Conservation (phyloP, 1,140 invertebrate genomes). For the Rhopalosiphum padi region DNA sequence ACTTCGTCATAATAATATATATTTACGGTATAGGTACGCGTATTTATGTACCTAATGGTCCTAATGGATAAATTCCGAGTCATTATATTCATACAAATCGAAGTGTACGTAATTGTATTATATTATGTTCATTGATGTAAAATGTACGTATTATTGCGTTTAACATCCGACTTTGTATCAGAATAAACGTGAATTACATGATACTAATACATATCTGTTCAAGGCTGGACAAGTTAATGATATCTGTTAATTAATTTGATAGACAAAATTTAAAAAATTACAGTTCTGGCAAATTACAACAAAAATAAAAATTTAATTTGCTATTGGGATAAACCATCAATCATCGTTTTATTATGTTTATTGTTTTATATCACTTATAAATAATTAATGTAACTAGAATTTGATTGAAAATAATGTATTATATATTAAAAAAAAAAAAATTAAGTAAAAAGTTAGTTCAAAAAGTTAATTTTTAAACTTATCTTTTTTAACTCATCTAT, state of each 20-base stretch:
- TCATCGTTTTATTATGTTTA: background rate
- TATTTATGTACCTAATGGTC: background rate
- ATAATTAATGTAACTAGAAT: background rate
- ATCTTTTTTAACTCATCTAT: background rate
- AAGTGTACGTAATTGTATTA: background rate
- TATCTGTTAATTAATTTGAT: background rate
- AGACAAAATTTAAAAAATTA: background rate
- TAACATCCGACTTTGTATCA: background rate
- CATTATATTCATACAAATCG: background rate
- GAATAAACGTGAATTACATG: background rate
- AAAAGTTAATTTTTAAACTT: background rate
- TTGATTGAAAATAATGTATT: background rate
- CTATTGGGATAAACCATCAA: too few species aligned
- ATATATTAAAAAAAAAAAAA: background rate
- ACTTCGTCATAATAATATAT: background rate
- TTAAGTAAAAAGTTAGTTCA: background rate
- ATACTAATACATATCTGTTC: background rate
- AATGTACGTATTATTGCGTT: background rate
- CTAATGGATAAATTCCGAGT: background rate
- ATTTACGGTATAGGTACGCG: background rate
- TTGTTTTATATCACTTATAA: background rate
- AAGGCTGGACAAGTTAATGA: background rate
- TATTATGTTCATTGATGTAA: background rate
- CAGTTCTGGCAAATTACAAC: background rate
- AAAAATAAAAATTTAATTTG: background rate